Percentiles rank a stretch among this genome's conserved stretches.
Evolutionary conservation across 2,888 invertebrate species (phyloP).

Genomic region (Sipha maydis): DNA sequence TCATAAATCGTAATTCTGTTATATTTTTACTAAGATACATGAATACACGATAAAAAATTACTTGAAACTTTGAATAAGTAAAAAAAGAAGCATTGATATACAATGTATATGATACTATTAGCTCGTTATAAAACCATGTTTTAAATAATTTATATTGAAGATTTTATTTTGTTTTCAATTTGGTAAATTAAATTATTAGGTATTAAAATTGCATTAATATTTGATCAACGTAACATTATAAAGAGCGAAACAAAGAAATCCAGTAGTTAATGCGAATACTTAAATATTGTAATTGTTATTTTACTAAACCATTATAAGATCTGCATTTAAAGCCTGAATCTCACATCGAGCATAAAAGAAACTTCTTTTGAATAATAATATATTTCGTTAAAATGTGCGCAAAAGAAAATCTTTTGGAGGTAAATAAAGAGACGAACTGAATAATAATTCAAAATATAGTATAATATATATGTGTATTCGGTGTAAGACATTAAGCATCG

Average conservation of each 20-base stretch:
- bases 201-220: neutral
- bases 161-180: neutral
- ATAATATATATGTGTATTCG: neutral
- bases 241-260: neutral
- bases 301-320: slow-evolving; percentile 5
- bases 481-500: no score
- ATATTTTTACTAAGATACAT: no score
- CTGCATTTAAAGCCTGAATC: neutral
- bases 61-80: no score
- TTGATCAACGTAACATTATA: neutral
- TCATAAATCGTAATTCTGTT: no score
- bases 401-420: neutral
- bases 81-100: no score
- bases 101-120: no score
- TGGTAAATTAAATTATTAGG: neutral
- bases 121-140: no score
- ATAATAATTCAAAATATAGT: slow-evolving; percentile 9
- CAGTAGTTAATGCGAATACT: slow-evolving; percentile 4
- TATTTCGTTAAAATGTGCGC: neutral
- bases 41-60: no score
- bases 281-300: slow-evolving; percentile 22
- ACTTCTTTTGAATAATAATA: slow-evolving; percentile 45
- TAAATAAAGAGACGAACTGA: slow-evolving; percentile 1
- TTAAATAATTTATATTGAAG: neutral
- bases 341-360: slow-evolving; percentile 9